Percentiles rank a stretch among this genome's conserved stretches.
Evolutionary conservation across 2,888 invertebrate genomes (phyloP).

Genomic region (Platycheirus rosarum): DNA sequence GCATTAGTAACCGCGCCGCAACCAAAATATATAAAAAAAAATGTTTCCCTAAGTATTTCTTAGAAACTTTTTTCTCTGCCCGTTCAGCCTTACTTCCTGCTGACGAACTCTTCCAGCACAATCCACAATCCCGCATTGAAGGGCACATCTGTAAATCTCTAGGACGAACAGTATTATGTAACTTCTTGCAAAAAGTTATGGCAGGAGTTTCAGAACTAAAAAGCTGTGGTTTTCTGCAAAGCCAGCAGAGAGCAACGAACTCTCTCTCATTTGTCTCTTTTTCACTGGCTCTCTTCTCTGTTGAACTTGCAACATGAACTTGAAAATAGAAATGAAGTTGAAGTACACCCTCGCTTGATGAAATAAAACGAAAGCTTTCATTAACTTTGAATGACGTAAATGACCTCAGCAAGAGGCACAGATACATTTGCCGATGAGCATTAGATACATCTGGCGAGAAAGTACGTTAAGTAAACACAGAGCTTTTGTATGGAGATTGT

Average conservation of each 20-base stretch:
- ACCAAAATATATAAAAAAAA: constrained; percentile 52
- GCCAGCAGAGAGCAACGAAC: constrained; percentile 13
- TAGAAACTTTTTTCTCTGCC: constrained; percentile 26
- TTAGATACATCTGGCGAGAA: too few species aligned
- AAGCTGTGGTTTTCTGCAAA: constrained; percentile 52
- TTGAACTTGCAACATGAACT: constrained; percentile 74
- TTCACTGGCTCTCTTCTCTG: constrained; percentile 12
- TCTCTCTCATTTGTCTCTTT: constrained; percentile 17
- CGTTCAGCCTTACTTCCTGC: constrained; percentile 49
- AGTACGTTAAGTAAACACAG: constrained; percentile 31
- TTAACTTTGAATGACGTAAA: constrained; percentile 62
- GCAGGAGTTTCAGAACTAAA: constrained; percentile 37
- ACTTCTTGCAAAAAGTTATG: constrained; percentile 52
- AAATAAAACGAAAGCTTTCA: constrained; percentile 42
- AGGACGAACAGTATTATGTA: constrained; percentile 62
- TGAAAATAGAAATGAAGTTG: constrained; percentile 62
- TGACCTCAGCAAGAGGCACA: constrained; percentile 22
- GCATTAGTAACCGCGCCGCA: constrained; percentile 1
- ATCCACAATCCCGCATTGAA: constrained; percentile 41
- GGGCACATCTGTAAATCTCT: constrained; percentile 40
- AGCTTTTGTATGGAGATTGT: constrained; percentile 26
- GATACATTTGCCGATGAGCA: too few species aligned
- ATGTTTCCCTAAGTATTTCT: constrained; percentile 49
- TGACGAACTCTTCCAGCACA: constrained; percentile 40
- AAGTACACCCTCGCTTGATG: constrained; percentile 1